Conservation (phyloP, 2,113 vertebrate species). For the Hylia prasina region DNA sequence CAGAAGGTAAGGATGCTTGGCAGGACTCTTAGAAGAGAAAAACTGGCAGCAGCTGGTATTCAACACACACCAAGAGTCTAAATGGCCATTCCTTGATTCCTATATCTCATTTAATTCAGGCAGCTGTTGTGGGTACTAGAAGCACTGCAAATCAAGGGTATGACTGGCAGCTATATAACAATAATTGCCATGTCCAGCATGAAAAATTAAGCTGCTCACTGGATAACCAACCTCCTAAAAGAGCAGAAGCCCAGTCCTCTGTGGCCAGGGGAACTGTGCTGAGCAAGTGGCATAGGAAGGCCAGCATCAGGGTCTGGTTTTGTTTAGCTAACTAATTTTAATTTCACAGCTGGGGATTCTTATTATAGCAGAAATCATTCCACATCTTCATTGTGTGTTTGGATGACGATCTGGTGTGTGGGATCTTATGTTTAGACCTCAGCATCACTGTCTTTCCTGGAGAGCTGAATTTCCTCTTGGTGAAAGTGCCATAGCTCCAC, state of each 20-base stretch:
- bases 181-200: not conserved
- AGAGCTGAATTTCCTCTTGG: not conserved
- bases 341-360: not conserved
- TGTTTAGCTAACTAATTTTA: not conserved
- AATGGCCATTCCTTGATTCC: not conserved
- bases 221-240: not conserved
- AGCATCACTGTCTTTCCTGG: not conserved
- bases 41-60: not conserved
- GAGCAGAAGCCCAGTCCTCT: not conserved
- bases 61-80: not conserved
- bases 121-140: not conserved
- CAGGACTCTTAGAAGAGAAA: conserved; percentile 3
- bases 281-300: not conserved
- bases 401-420: not conserved
- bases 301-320: not conserved
- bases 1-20: not conserved
- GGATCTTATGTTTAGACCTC: not conserved
- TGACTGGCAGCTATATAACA: not conserved
- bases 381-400: not conserved
- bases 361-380: not conserved
- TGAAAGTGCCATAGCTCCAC: not conserved
- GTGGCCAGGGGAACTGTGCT: not conserved
- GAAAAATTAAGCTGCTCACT: not conserved
- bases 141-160: not conserved
- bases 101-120: not conserved